Conservation (phyloP, 2,113 vertebrate genomes). For the Chaenogobius annularis region DNA sequence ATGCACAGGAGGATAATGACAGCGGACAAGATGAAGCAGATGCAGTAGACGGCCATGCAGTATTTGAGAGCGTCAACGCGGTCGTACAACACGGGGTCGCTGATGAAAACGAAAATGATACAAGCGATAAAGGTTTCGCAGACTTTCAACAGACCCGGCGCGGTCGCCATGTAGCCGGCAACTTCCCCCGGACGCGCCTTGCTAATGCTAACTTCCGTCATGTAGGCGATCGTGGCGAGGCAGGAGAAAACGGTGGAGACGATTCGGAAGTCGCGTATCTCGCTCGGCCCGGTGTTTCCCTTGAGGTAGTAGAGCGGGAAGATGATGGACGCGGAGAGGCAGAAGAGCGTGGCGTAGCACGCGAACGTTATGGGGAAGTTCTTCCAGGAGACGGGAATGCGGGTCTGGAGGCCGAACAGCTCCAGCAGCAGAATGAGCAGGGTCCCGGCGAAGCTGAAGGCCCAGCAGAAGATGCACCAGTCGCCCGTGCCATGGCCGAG, state of each 20-base stretch:
- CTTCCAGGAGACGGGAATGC: constrained; percentile 85
- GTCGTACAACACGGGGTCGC: constrained; percentile 68
- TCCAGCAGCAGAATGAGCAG: constrained; percentile 84
- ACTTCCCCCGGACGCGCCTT: constrained; percentile 84
- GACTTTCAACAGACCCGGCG: constrained; percentile 87
- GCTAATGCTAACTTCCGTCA: constrained; percentile 83
- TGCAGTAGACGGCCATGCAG: constrained; percentile 87
- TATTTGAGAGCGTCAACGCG: constrained; percentile 69
- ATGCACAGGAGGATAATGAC: constrained; percentile 84
- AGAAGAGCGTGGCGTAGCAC: constrained; percentile 85
- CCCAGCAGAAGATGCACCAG: constrained; percentile 90
- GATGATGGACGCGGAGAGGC: constrained; percentile 87
- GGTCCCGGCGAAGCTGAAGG: constrained; percentile 84
- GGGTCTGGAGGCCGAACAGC: constrained; percentile 78
- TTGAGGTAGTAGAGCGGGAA: constrained; percentile 83
- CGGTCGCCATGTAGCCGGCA: constrained; percentile 88
- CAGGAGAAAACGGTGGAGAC: constrained; percentile 83
- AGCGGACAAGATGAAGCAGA: constrained; percentile 88
- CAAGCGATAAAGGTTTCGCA: constrained; percentile 89
- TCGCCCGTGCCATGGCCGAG: constrained; percentile 62
- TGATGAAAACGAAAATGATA: constrained; percentile 87
- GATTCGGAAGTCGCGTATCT: constrained; percentile 71
- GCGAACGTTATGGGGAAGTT: constrained; percentile 91
- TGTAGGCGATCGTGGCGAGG: constrained; percentile 82
- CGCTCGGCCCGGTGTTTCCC: background rate